Evolutionary conservation across 30 jellyfish, hydroid and myxozoan species (phyloP).

Genomic region (Clytia hemisphaerica): DNA sequence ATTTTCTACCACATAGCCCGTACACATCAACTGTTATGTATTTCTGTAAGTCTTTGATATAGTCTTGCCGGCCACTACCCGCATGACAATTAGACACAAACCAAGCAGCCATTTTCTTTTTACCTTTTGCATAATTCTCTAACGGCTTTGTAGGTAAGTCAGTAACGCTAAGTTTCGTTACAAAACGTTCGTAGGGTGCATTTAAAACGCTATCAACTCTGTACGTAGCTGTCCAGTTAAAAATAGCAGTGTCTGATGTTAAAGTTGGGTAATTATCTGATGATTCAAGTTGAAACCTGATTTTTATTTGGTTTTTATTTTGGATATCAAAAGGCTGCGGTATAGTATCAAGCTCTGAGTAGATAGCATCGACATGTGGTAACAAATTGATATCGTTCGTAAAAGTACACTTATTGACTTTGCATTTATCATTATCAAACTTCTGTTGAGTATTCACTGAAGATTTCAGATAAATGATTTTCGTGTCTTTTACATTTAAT

Average conservation of each 20-base stretch:
- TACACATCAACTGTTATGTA: conserved; percentile 20
- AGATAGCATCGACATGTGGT: conserved; percentile 3
- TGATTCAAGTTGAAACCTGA: conserved; percentile 18
- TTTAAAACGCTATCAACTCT: conserved; percentile 26
- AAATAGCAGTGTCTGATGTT: neutral
- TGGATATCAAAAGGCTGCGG: too few relatives aligned
- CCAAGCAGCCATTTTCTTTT: conserved; percentile 27
- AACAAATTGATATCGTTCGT: neutral
- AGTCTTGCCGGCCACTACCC: neutral
- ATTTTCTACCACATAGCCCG: conserved; percentile 20
- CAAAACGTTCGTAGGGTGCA: conserved; percentile 27
- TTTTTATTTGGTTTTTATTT: conserved; percentile 2
- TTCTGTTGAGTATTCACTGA: neutral
- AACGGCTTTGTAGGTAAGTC: conserved; percentile 9
- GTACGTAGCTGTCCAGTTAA: conserved; percentile 33
- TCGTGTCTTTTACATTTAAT: neutral
- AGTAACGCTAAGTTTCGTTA: conserved; percentile 11
- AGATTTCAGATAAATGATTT: neutral
- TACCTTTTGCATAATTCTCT: conserved; percentile 7
- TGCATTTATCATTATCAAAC: conserved; percentile 2
- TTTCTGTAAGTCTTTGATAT: neutral
- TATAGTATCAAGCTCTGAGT: neutral
- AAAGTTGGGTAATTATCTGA: conserved; percentile 4
- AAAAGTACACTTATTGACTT: conserved; percentile 4
- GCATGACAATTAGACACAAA: conserved; percentile 22